Conservation (phyloP, 1,140 invertebrate genomes). For the Psix sp. region DNA sequence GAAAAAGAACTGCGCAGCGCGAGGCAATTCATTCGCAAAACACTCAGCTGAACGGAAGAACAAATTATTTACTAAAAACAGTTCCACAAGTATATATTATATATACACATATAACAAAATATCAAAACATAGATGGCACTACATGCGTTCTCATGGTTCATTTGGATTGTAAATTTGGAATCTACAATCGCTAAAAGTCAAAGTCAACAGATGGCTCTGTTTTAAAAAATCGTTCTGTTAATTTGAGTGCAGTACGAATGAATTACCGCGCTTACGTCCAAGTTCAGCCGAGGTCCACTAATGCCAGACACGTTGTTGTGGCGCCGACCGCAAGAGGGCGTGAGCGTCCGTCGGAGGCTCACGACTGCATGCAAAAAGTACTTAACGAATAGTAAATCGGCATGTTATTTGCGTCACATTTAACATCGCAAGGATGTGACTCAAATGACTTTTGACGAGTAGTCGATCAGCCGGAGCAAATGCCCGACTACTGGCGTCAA, state of each 20-base stretch:
- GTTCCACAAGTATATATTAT: slow-evolving; percentile 14
- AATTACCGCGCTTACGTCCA: no score
- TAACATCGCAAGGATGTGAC: no score
- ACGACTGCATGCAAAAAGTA: slow-evolving; percentile 38
- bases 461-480: slow-evolving; percentile 41
- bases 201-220: no score
- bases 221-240: no score
- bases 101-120: background rate
- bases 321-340: no score
- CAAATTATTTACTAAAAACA: slow-evolving; percentile 2
- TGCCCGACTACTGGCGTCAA: slow-evolving; percentile 74
- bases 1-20: slow-evolving; percentile 20
- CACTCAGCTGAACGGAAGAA: background rate
- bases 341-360: slow-evolving; percentile 1
- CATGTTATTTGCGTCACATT: no score
- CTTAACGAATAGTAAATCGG: slow-evolving; percentile 11
- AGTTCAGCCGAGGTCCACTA: slow-evolving; percentile 26
- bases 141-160: background rate
- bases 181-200: no score
- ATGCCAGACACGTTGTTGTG: slow-evolving; percentile 58
- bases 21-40: slow-evolving; percentile 12
- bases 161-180: no score
- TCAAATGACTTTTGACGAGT: no score
- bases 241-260: no score
- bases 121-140: slow-evolving; percentile 12